Conservation (phyloP, 2,797 vertebrate species). For the Allobates femoralis region DNA sequence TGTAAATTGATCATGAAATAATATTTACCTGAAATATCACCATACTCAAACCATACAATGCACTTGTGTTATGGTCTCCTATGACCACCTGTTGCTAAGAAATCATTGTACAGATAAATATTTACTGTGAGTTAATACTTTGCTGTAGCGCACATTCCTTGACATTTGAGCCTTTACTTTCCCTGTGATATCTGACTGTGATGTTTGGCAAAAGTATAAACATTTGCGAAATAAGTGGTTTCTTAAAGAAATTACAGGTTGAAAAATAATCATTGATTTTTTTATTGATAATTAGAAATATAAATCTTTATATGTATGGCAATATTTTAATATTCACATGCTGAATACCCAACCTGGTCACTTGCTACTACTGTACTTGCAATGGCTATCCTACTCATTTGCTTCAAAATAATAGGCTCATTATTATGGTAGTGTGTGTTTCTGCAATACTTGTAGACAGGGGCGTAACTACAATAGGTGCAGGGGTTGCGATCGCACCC, state of each 20-base stretch:
- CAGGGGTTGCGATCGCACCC: too few species aligned
- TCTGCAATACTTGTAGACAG: too few species aligned
- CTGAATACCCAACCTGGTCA: too few species aligned
- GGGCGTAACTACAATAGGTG: too few species aligned
- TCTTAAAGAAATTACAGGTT: conserved; percentile 2
- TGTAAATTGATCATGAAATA: conserved; percentile 45
- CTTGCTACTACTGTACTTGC: too few species aligned
- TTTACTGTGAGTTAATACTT: conserved; percentile 49
- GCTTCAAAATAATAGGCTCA: too few species aligned
- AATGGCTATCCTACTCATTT: too few species aligned
- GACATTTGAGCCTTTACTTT: conserved; percentile 51
- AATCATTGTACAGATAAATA: conserved; percentile 61
- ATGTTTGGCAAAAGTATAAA: conserved; percentile 40
- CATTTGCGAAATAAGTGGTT: conserved; percentile 49
- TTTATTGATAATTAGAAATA: too few species aligned
- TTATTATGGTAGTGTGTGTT: too few species aligned
- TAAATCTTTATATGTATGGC: background rate
- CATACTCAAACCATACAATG: conserved; percentile 33
- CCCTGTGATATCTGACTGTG: conserved; percentile 29
- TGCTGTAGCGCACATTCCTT: conserved; percentile 44
- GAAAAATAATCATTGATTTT: background rate
- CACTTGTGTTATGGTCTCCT: conserved; percentile 47
- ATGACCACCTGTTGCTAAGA: conserved; percentile 63
- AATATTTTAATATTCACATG: too few species aligned
- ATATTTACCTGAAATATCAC: conserved; percentile 52